Evolutionary conservation across 2,797 vertebrate species (phyloP), one percentile per base, ranked within the genome.

Genomic region (Chelon labrosus): DNA sequence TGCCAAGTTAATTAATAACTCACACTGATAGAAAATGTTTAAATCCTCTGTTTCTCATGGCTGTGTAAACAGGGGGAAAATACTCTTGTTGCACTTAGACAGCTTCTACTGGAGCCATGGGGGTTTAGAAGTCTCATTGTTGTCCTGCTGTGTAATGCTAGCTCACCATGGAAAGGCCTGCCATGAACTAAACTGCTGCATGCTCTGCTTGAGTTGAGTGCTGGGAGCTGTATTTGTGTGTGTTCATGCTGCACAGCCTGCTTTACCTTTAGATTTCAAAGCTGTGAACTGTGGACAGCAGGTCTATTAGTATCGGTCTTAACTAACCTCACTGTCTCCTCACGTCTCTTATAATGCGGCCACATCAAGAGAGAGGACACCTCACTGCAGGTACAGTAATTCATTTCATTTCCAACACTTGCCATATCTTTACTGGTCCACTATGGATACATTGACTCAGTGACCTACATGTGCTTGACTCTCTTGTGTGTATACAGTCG

Each of bases 341-440:
- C 61, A 22, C 74, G 54, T 90, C 3, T 82, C 64, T 79, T 71
- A 66, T 73, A 83, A 82, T 69, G 85, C 87, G 60, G 61, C 80
- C 58, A 22, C 71, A 39, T 80, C 76, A 86, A 93, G 94, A 93
- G 58, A 79, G 88, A 64, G 92, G 90, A 88, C 86, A 72, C 62
- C 85, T 94, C 55, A 83, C 85, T 41, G 82, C 93, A 94, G 94
- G 95, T 95, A 94, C 17, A 58, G 78, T 80, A n/a, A 49, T 13
- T 10, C 3, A 11, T 60, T 67, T 50, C 1, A 1, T 55, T 66
- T 39, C n/a, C 16, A 60, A 7, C 31, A 7, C 31, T 35, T 55
- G n/a, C 1, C 11, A 39, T 46, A 16, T 4, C 0, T 41, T 31
- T 8, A 41, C 7, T 25, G 19, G 7, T 65, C 20, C 31, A 13